Conservation (phyloP, 2,113 vertebrate genomes). For the Larimichthys crocea region DNA sequence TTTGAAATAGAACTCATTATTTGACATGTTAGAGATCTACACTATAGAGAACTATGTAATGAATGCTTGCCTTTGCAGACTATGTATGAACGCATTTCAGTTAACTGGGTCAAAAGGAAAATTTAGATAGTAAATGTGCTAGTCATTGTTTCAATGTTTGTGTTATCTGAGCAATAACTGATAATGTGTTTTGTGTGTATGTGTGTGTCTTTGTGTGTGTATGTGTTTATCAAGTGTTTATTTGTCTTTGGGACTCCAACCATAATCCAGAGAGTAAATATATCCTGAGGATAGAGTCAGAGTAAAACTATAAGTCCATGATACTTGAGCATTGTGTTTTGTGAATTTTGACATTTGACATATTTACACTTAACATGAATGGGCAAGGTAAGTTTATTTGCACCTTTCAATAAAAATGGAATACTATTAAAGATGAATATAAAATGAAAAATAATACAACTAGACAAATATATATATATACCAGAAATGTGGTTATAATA, state of each 20-base stretch:
- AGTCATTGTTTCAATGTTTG: neutral
- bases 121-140: neutral
- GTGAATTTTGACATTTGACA: neutral
- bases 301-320: no score
- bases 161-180: neutral
- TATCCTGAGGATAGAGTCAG: neutral
- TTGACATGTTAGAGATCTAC: neutral
- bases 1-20: neutral
- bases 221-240: no score
- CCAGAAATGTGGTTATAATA: neutral
- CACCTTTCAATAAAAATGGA: neutral
- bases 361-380: neutral
- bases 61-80: neutral
- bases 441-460: neutral
- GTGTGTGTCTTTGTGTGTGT: neutral
- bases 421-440: neutral
- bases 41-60: neutral
- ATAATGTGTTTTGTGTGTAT: neutral
- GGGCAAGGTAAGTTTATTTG: neutral
- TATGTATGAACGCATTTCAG: neutral
- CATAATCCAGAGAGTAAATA: neutral
- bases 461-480: neutral
- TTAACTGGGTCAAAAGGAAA: neutral
- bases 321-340: neutral
- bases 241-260: neutral